Evolutionary conservation across 2,797 vertebrate genomes (phyloP), one percentile per base, ranked within the genome.

Genomic region (Sarcophilus harrisii): DNA sequence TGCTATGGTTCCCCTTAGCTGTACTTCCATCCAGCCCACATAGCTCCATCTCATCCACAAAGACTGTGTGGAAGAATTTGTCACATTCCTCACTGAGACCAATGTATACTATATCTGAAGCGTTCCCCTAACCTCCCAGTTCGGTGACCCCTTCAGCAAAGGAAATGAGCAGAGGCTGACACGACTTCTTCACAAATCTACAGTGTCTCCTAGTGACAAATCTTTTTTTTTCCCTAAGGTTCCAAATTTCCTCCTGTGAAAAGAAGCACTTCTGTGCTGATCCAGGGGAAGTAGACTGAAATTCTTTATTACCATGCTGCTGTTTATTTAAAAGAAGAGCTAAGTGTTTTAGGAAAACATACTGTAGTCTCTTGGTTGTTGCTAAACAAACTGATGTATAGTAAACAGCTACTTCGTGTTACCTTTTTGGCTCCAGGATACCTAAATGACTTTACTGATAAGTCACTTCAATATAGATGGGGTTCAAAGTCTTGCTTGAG

Each of bases 401-500:
- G 28, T 96, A 93, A 93, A 92, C 11, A 93, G 93, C 5, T 89
- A 93, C 14, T 57, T 58, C 58, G 1, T 21, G 8, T 57, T 93
- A 54, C 54, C 5, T 57, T 95, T 95, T 87, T 92, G 3, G 59
- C 94, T 96, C 93, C 38, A 73, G 95, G 90, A 55, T 0, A 58
- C 18, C 49, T 6, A 90, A 92, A 10, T 8, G 92, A 45, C 1
- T 90, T 81, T 96, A 59, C 45, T 91, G 28, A 90, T 89, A 91
- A 59, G 60, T 3, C 54, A 59, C 81, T 93, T 95, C 96, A 92
- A 89, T 96, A 91, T 55, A 95, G 49, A 18, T 29, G 30, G 92
- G 96, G 57, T n/a, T n/a, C 94, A 93, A 97, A 97, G 6, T 57
- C 92, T 60, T 90, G n/a, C 30, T 52, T 57, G 32, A 9, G 28